Conservation (phyloP, 2,888 invertebrate genomes). For the Ochropleura leucogaster region DNA sequence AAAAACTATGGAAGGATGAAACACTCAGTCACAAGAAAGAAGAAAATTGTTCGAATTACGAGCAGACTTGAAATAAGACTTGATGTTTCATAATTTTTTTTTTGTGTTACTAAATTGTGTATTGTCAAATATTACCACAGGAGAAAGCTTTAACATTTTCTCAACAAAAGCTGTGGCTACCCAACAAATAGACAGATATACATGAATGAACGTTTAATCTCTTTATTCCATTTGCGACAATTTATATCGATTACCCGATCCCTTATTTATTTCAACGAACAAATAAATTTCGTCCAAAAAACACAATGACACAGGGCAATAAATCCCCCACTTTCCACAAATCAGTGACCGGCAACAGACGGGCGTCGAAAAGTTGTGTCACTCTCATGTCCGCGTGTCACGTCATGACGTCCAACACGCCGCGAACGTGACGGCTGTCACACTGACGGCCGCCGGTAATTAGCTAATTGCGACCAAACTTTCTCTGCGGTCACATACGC, state of each 20-base stretch:
- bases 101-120: neutral
- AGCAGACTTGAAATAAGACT: neutral
- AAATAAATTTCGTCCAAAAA: constrained; percentile 50
- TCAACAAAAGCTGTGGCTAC: neutral
- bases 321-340: constrained; percentile 65
- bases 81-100: neutral
- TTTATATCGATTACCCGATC: constrained; percentile 37
- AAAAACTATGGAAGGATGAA: no score
- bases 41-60: neutral
- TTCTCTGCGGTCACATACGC: constrained; percentile 37
- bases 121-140: neutral
- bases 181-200: neutral
- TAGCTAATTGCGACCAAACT: constrained; percentile 82
- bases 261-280: constrained; percentile 42
- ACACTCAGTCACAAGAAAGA: neutral
- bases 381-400: constrained; percentile 74
- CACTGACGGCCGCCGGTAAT: constrained; percentile 74
- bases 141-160: neutral
- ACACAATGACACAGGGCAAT: constrained; percentile 47
- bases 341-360: constrained; percentile 75
- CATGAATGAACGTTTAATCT: constrained; percentile 23
- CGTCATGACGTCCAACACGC: constrained; percentile 61
- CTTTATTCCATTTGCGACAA: constrained; percentile 27
- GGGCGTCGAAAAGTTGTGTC: constrained; percentile 84
- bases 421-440: constrained; percentile 66